Conservation (phyloP, 53 echinoderm and acorn worm species). For the Henricia sp. region DNA sequence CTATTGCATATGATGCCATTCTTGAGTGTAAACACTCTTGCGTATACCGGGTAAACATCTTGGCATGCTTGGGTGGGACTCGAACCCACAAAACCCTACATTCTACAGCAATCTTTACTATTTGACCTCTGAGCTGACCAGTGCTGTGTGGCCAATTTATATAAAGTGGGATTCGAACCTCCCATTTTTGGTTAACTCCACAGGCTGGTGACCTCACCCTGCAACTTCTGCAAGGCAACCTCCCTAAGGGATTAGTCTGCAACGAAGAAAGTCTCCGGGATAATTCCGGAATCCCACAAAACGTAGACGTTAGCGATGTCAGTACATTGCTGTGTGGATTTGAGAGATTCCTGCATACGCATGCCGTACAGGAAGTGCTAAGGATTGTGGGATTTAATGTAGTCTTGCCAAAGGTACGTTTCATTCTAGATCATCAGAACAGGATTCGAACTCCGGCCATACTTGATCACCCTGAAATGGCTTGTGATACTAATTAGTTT, state of each 20-base stretch:
- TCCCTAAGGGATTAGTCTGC: constrained; percentile 45
- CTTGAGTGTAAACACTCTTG: too few species aligned
- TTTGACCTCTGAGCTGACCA: too few species aligned
- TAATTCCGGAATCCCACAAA: constrained; percentile 9
- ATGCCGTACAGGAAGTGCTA: constrained; percentile 39
- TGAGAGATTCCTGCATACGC: constrained; percentile 48
- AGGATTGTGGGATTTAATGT: constrained; percentile 53
- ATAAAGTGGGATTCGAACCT: background rate
- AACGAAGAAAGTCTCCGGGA: constrained; percentile 16
- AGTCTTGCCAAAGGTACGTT: constrained; percentile 43
- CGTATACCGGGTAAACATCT: too few species aligned
- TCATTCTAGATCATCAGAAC: too few species aligned
- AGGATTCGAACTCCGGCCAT: too few species aligned
- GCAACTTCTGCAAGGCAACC: constrained; percentile 53
- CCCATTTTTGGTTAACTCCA: background rate
- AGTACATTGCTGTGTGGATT: constrained; percentile 56
- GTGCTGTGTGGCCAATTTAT: background rate
- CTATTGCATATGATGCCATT: too few species aligned
- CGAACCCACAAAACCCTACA: too few species aligned
- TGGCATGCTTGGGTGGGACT: too few species aligned
- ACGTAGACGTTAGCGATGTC: constrained; percentile 10
- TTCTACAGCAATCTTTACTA: background rate
- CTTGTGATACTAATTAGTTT: too few species aligned
- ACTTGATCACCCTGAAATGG: too few species aligned
- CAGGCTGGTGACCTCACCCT: constrained; percentile 51